Percentiles rank a stretch among this genome's conserved stretches.
These are phyloP conservation scores for Pharmacophagus antenor DNA, from an alignment of 2,888 invertebrate species.

Conservation along the genomic window DNA sequence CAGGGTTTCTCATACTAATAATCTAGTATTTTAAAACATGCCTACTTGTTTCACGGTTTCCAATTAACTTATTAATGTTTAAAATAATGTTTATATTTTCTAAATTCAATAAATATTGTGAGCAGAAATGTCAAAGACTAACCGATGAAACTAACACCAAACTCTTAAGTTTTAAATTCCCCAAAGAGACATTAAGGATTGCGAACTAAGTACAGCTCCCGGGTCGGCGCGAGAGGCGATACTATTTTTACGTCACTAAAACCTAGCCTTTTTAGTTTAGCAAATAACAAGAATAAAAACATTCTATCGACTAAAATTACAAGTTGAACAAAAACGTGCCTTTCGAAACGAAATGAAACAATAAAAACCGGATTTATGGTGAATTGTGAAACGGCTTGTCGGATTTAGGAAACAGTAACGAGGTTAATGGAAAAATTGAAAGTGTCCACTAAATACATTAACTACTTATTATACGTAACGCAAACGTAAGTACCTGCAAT, in stretches of 20 bases:
- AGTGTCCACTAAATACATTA: slow-evolving; percentile 1
- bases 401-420: slow-evolving; percentile 12
- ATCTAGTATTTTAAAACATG: no score
- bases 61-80: no score
- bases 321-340: not conserved
- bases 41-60: no score
- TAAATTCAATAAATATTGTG: no score
- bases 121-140: not conserved
- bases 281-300: not conserved
- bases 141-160: not conserved
- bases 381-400: slow-evolving; percentile 14
- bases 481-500: not conserved
- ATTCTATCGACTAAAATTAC: not conserved
- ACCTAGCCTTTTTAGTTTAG: not conserved
- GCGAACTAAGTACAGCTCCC: slow-evolving; percentile 8
- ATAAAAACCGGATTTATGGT: slow-evolving; percentile 18
- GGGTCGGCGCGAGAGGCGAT: slow-evolving; percentile 1
- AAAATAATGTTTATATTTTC: no score
- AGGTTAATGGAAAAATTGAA: slow-evolving; percentile 19
- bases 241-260: slow-evolving; percentile 3
- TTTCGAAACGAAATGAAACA: slow-evolving; percentile 12
- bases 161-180: slow-evolving; percentile 9
- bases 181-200: slow-evolving; percentile 6
- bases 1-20: no score
- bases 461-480: not conserved